Percentiles rank a stretch among this genome's conserved stretches.
These are phyloP conservation scores for Lepidothrix coronata DNA, from an alignment of 2,113 vertebrate genomes.

Conservation along the genomic window DNA sequence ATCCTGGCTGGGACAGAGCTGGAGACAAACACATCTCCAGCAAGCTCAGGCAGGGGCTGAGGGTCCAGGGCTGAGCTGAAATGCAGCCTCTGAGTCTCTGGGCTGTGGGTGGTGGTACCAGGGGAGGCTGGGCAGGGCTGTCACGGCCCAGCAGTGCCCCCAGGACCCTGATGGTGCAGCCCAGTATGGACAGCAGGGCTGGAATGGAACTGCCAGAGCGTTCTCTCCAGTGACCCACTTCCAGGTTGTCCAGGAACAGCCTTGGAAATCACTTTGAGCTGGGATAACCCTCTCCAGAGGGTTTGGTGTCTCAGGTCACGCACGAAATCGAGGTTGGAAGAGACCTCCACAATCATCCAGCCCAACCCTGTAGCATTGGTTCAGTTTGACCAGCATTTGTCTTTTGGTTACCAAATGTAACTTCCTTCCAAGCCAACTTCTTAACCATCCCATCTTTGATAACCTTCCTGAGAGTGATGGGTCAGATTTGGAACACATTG, in stretches of 20 bases:
- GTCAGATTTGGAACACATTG: neutral
- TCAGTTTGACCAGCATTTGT: neutral
- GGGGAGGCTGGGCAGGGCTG: neutral
- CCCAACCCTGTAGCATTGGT: neutral
- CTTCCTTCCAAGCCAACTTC: neutral
- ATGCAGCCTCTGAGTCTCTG: neutral
- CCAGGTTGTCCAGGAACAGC: neutral
- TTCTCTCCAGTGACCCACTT: rapidly evolving
- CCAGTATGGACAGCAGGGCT: neutral
- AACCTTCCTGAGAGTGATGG: neutral
- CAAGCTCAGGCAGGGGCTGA: neutral
- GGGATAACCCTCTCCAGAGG: neutral
- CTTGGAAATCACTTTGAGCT: neutral
- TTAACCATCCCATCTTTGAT: neutral
- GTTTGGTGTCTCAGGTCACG: rapidly evolving
- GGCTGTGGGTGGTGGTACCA: neutral
- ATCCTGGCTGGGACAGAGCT: neutral
- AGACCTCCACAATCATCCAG: neutral
- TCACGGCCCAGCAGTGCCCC: neutral
- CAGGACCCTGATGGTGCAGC: neutral
- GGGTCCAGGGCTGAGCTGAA: neutral
- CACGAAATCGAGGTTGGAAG: neutral
- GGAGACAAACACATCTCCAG: neutral
- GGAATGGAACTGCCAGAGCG: neutral
- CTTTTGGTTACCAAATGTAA: neutral